Base-by-base conservation (phyloP, 2,113 vertebrate species). In the Mustelus asterias region DNA sequence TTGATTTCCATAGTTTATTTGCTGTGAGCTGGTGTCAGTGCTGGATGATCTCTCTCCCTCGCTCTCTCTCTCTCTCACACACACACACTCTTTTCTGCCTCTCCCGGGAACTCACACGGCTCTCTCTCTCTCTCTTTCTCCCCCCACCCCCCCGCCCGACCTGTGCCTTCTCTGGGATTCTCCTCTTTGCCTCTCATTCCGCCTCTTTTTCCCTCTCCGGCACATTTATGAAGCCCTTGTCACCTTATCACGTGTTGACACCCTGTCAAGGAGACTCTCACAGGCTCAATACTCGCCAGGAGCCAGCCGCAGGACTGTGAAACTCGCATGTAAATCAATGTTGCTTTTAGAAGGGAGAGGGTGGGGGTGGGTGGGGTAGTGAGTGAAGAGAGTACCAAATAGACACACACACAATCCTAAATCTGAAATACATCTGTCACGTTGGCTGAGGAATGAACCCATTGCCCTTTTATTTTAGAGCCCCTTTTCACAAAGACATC, bases 201-300 rank as follows among this genome's bases (percentile, higher is more conserved):
- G n/a, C 89, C 65, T 70, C 67, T 95, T 29, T 94, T n/a, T 70
- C 93, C 72, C 37, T 72, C 67, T 44, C 93, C 67, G 16, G 65
- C 93, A 95, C 93, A 95, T 95, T 95, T 95, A 95, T 95, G 93
- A 95, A 95, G 93, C 67, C 67, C 67, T 95, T 95, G 93, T 95
- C 93, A 95, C 93, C 67, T 95, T 95, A 95, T 95, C 93, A 95
- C 93, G 93, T 95, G 93, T 95, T 95, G 63, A 70, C 65, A 95
- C 41, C 67, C 93, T 70, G 93, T 95, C 93, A 95, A 72, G 93
- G 67, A 72, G 93, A 72, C 41, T 41, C 93, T 95, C 24, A n/a
- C 93, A 48, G 67, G 37, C 67, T 95, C 65, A 8, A 48, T 48
- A 58, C 67, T 41, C 67, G 93, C 67, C 67, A 41, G 93, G 93